phyloP scores from a whole-genome alignment of 2,888 invertebrate genomes.

The Orthosia gothica region DNA sequence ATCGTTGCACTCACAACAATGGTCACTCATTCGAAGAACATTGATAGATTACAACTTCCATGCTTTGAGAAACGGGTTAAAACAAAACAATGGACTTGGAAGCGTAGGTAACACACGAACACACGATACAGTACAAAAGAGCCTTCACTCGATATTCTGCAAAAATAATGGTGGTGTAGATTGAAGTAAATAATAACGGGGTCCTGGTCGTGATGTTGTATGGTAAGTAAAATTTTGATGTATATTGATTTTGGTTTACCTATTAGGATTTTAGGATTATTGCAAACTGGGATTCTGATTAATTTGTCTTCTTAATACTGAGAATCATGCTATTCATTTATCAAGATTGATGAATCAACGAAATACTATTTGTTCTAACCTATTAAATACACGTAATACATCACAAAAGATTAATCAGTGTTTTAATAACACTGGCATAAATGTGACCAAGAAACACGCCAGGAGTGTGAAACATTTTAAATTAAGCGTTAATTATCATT shows the following conservation, averaged over 20 bases:
- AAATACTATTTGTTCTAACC: not conserved
- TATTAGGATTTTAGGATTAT: not conserved
- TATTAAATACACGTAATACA: not conserved
- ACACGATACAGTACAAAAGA: conserved; percentile 35
- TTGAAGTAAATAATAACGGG: conserved; percentile 40
- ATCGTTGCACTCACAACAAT: conserved; percentile 15
- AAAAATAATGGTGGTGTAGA: conserved; percentile 32
- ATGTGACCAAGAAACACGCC: not conserved
- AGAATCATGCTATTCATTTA: not conserved
- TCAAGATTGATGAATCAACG: not conserved
- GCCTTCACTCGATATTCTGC: conserved; percentile 35
- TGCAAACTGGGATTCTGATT: not conserved
- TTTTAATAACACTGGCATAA: not conserved
- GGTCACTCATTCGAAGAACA: conserved; percentile 21
- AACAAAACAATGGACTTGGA: conserved; percentile 40
- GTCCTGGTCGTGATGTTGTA: conserved; percentile 22
- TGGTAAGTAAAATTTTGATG: conserved; percentile 15
- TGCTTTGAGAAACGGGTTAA: conserved; percentile 21
- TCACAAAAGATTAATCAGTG: not conserved
- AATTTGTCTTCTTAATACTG: not conserved
- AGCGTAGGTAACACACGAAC: conserved; percentile 16
- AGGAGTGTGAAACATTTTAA: conserved; percentile 1
- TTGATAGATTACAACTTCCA: conserved; percentile 40
- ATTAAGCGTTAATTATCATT: conserved; percentile 5
- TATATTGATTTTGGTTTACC: conserved; percentile 19